phyloP scores from a whole-genome alignment of 1,140 invertebrate species.

The Leptinotarsa defecta region DNA sequence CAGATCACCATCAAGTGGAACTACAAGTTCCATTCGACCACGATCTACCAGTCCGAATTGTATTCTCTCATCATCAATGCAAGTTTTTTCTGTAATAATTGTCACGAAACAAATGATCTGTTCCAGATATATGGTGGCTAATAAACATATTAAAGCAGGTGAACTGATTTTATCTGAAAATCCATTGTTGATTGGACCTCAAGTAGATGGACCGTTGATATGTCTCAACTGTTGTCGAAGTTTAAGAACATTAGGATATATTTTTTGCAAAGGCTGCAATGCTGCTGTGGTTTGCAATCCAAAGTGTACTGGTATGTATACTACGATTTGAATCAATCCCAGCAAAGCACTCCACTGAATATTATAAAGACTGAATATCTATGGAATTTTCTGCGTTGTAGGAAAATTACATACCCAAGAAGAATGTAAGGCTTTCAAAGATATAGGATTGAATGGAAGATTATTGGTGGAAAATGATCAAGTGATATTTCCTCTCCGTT shows the following conservation, averaged over 20 bases:
- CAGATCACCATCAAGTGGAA: too few relatives aligned
- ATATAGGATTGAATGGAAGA: conserved; percentile 34
- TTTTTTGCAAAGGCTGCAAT: conserved; percentile 64
- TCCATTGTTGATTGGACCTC: conserved; percentile 65
- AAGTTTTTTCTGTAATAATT: neutral
- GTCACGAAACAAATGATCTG: neutral
- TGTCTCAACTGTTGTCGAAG: conserved; percentile 66
- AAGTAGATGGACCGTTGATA: conserved; percentile 59
- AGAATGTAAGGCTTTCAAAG: conserved; percentile 57
- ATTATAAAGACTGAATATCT: too few relatives aligned
- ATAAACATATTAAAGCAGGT: conserved; percentile 67
- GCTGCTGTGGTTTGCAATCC: conserved; percentile 62
- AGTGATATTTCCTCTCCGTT: conserved; percentile 66
- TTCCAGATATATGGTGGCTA: conserved; percentile 63
- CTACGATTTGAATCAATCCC: too few relatives aligned
- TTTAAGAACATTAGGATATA: conserved; percentile 50
- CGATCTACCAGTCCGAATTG: too few relatives aligned
- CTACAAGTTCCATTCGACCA: too few relatives aligned
- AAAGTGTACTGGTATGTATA: conserved; percentile 57
- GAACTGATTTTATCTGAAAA: conserved; percentile 69
- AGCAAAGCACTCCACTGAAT: too few relatives aligned
- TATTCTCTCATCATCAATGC: neutral
- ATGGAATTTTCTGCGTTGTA: conserved; percentile 14
- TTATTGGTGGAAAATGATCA: conserved; percentile 35
- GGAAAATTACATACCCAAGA: conserved; percentile 51